Evolutionary conservation across 2,888 invertebrate genomes (phyloP), one percentile per base, ranked within the genome.

Genomic region (Hypena proboscidalis): DNA sequence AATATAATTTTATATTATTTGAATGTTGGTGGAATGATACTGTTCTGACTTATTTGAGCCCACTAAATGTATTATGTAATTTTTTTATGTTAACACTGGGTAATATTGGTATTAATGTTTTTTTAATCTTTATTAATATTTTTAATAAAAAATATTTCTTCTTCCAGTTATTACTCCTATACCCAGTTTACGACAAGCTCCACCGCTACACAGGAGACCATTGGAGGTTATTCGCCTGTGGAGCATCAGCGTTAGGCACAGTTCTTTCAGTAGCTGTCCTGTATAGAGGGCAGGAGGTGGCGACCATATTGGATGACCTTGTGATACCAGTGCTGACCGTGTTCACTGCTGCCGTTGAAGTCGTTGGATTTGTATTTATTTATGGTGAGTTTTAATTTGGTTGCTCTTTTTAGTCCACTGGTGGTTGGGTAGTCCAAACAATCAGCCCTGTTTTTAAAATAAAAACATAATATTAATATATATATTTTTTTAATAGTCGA

Each of bases 281-380:
- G 3, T 70, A 86, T 1, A 75, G 75, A 45, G 88, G 89, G 2
- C 42, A 90, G 8, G 78, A 80, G 17, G 64, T 87, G 1, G 81
- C 82, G 0, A 70, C 75, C 0, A 50, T 87, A 6, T 31, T 91
- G 21, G 91, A 91, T 47, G 85, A 86, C 3, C 52, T 88, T 8
- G 74, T 83, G 0, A 58, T 90, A 0, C 90, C 90, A 3, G 69
- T 87, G 0, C 56, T 90, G 0, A 79, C 83, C 22, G 77, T 82
- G 2, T 85, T 88, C 23, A 85, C 89, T 0, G 71, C 82, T 5
- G 70, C 82, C 1, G 61, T 86, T 9, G 88, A 90, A 51, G 74
- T 90, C 0, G 80, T 86, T 1, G 90, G 87, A 36, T 89, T 90
- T 48, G 85, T 85, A 4, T 89, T 85, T 58, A 86, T 90, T 58